Base-by-base conservation (phyloP, 2,888 invertebrate genomes). In the Molanna angustata region DNA sequence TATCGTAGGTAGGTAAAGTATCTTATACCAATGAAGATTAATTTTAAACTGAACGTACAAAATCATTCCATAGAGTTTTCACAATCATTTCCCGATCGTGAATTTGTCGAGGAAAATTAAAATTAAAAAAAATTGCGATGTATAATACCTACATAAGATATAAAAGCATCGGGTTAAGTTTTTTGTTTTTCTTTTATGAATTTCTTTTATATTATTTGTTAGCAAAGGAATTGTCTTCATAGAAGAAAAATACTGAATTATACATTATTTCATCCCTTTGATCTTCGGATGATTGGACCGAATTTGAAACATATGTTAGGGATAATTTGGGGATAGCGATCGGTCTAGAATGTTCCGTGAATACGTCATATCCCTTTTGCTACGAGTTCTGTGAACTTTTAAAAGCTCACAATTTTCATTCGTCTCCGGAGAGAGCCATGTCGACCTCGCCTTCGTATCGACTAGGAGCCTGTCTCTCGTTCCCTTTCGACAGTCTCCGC, bases 381-480 rank as follows among this genome's bases (percentile, higher is more conserved):
- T 20, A 20, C 20, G 27, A 33, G 43, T 37, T 14, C 35, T 22
- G 42, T 43, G 44, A 45, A 20, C 39, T 40, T 19, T 37, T 44
- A 40, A 32, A 50, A 54, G 50, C 42, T 45, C 42, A 40, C 41
- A 18, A 37, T 49, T 49, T 45, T 41, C 49, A 41, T 44, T 33
- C 52, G 22, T 45, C 41, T 33, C 48, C 18, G 44, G 44, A 39
- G 40, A 33, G 45, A 27, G 49, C 46, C 54, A 47, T 42, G 42
- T 44, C 56, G 58, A 56, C 58, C 58, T 58, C 58, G 58, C 56
- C 56, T 56, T 73, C 75, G 73, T 77, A 77, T 76, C 76, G 77
- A 77, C 76, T 76, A 74, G 76, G 77, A 75, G 75, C 75, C 73
- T 72, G 73, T 74, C 69, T 66, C 62, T 70, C 58, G 52, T 51